Base-by-base conservation (phyloP, 2,113 vertebrate species). In the Equus przewalskii region DNA sequence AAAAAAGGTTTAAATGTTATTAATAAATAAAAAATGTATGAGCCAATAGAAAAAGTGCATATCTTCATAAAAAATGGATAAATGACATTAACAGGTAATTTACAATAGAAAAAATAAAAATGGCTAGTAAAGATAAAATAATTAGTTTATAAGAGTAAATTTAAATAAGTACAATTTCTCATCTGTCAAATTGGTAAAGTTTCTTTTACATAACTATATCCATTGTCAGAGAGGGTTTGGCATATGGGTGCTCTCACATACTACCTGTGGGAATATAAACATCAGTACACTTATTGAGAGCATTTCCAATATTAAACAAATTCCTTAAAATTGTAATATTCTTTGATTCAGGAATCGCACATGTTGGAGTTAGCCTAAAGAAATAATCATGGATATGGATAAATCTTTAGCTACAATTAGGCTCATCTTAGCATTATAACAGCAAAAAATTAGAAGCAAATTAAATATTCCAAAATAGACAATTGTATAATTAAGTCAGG, bases 371-470 rank as follows among this genome's bases (percentile, higher is more conserved):
- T 72, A 93, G 10, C 16, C 51, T 89, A 56, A 60, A 62, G 62
- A 94, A 67, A 89, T 82, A 93, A 65, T 82, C n/a, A 78, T 41
- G 15, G 22, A 76, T 76, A 76, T 73, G 8, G 8, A 64, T 75
- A 83, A 75, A 72, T 11, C 6, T 94, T 84, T 96, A 70, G 9
- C 36, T 91, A 91, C 0, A 70, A 44, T 67, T 51, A 94, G 51
- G 12, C 41, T 84, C 54, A 30, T 93, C 28, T 84, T 80, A 72
- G 13, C 15, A 88, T 73, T 65, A 33, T 81, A 79, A 83, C 4
- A 94, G 21, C 4, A 87, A 97, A 96, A 95, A 85, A 46, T 78
- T 58, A 90, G 33, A 93, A 89, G 18, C 78, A 88, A 82, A 91
- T 0, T 64, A 80, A 90, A 93, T 90, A 19, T 46, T 96, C 33